These are phyloP conservation scores for Opisthocomus hoazin DNA, from an alignment of 2,113 vertebrate species.

Conservation along the genomic window DNA sequence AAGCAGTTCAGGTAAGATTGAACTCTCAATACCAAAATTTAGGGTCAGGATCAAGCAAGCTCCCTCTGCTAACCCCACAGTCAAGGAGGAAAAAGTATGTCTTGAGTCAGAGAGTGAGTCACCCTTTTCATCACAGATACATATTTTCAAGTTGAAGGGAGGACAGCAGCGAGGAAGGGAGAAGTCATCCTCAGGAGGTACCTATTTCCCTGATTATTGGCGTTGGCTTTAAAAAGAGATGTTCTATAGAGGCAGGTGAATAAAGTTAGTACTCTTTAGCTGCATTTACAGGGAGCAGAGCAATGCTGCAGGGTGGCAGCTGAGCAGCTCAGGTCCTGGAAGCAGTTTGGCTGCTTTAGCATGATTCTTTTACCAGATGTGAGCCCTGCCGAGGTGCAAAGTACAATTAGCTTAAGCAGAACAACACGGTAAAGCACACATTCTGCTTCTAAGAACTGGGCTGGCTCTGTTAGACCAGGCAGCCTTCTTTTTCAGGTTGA, in stretches of 20 bases:
- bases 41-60: background rate
- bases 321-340: background rate
- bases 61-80: background rate
- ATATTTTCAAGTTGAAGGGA: background rate
- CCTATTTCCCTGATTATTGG: background rate
- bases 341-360: background rate
- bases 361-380: background rate
- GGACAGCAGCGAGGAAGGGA: background rate
- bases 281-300: background rate
- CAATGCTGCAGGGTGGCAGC: background rate
- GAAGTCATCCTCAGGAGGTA: background rate
- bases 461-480: background rate
- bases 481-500: background rate
- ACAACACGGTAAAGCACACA: background rate
- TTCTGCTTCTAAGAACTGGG: background rate
- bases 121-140: background rate
- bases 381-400: background rate
- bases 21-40: background rate
- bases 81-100: background rate
- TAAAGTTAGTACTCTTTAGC: background rate
- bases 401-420: background rate
- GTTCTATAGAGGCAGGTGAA: accelerated
- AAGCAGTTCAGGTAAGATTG: background rate
- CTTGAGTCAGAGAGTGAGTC: background rate
- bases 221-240: background rate